Base-by-base conservation (phyloP, 2,113 vertebrate species). In the Camelus bactrianus region DNA sequence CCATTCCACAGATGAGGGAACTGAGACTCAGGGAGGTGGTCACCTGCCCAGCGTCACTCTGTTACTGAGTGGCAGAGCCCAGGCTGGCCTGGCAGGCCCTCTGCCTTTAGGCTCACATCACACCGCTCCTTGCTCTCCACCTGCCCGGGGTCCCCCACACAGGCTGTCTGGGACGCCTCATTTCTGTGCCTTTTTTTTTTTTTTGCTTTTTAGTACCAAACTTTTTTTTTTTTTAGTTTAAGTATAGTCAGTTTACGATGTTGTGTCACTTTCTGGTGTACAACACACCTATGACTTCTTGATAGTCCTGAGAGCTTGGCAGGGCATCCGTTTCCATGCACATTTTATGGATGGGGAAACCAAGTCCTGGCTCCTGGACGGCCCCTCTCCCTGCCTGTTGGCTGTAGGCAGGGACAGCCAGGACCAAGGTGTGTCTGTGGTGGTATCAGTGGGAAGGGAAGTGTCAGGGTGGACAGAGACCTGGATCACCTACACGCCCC, bases 311-410 rank as follows among this genome's bases (percentile, higher is more conserved):
- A 46, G 65, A 32, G 46, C 46, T 70, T 26, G 35, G 14, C 35
- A 26, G n/a, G 83, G 42, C 58, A 13, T 62, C 70, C 73, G 72
- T 32, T 64, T 46, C 50, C 14, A 10, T 2, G 28, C n/a, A 11
- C 3, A 11, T 50, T 52, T 65, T 69, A 52, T 30, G 24, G 69
- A 8, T 22, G 32, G 38, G 76, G 32, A 69, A 46, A 28, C 7
- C 52, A 22, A 5, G 11, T 60, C 20, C 46, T 8, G n/a, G 35
- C 28, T 73, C 32, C 65, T 35, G 20, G n/a, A 54, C 6, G 4
- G 52, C 0, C 0, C 32, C 20, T 56, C n/a, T 20, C 17, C 15
- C 11, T 20, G 52, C 50, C 32, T 48, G 19, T 38, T 20, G 10
- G 19, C n/a, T 62, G 8, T 13, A 5, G 28, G 28, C 32, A 52